phyloP scores from a whole-genome alignment of 1,140 invertebrate species.

The Lutraria rhynchaena region DNA sequence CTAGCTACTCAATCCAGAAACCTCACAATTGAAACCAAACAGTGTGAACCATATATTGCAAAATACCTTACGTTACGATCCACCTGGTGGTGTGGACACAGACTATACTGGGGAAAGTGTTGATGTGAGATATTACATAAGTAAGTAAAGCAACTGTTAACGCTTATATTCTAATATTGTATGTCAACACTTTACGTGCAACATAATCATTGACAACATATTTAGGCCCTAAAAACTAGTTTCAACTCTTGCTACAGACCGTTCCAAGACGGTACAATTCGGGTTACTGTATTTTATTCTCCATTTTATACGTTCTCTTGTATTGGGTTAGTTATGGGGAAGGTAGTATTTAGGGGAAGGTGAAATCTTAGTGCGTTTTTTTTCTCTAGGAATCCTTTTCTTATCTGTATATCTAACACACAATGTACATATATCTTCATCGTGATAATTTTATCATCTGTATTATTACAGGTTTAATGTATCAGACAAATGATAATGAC shows the following conservation, averaged over 20 bases:
- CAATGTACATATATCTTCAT: background rate
- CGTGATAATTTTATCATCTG: background rate
- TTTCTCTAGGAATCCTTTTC: too few species aligned
- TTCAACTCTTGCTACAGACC: too few species aligned
- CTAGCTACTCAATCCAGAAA: constrained; percentile 9
- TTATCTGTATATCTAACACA: background rate
- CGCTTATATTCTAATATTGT: too few species aligned
- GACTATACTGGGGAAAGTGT: constrained; percentile 36
- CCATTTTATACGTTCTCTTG: too few species aligned
- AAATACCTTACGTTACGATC: constrained; percentile 4
- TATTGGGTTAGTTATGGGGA: too few species aligned
- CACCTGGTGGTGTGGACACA: constrained; percentile 13
- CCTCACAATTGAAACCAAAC: background rate
- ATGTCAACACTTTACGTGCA: too few species aligned
- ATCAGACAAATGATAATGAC: constrained; percentile 44
- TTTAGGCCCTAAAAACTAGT: too few species aligned
- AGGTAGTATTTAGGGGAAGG: too few species aligned
- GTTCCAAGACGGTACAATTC: too few species aligned
- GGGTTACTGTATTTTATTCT: too few species aligned
- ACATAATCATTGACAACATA: too few species aligned
- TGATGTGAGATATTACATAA: constrained; percentile 35
- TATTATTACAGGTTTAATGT: constrained; percentile 22
- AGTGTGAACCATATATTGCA: constrained; percentile 7
- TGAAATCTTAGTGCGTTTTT: too few species aligned
- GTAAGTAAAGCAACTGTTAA: constrained; percentile 24